Conservation (phyloP, 2,888 invertebrate genomes). For the Digitonthophagus gazella region DNA sequence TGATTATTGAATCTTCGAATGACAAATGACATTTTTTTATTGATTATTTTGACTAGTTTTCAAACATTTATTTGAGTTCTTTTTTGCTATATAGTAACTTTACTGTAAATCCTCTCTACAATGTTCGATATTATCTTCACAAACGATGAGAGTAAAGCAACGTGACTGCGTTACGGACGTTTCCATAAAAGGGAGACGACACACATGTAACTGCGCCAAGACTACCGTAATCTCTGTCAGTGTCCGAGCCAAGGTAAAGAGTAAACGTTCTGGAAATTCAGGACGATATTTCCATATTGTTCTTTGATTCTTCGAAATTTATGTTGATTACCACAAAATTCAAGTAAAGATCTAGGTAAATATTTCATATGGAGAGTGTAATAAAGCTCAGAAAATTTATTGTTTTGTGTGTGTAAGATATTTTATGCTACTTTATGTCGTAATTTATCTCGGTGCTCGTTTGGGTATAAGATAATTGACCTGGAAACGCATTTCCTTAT, state of each 20-base stretch:
- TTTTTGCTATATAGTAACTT: too few species aligned
- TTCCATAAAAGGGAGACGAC: slow-evolving; percentile 17
- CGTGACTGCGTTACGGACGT: neutral
- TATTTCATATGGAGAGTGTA: too few species aligned
- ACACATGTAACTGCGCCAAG: slow-evolving; percentile 25
- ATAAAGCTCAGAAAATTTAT: neutral
- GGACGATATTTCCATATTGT: neutral
- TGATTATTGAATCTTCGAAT: neutral
- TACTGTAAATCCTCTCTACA: too few species aligned
- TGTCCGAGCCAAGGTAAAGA: slow-evolving; percentile 1
- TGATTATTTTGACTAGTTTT: neutral
- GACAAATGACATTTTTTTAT: neutral
- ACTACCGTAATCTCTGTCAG: slow-evolving; percentile 14
- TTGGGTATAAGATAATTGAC: neutral
- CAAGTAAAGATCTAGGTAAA: too few species aligned
- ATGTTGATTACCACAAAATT: too few species aligned
- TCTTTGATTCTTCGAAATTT: too few species aligned
- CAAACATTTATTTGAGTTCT: neutral
- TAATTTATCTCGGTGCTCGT: neutral
- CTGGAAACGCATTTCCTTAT: neutral
- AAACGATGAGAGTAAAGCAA: neutral
- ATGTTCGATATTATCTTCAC: neutral
- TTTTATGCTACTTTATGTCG: neutral
- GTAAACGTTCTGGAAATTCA: neutral
- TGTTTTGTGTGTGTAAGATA: neutral